Base-by-base conservation (phyloP, 2,797 vertebrate genomes). In the Margarornis squamiger region DNA sequence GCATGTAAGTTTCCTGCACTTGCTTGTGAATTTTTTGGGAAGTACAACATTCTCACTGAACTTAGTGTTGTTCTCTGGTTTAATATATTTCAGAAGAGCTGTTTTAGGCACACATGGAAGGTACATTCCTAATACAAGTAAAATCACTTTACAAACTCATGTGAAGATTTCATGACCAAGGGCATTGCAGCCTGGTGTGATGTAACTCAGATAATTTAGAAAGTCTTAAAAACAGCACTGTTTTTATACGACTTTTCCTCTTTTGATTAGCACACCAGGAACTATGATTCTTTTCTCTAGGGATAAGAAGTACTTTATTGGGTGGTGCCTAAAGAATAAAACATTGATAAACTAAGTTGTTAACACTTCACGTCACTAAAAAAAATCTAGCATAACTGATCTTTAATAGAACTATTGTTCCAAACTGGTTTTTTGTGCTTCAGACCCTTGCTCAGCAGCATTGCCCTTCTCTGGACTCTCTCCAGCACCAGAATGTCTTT, bases 391-490 rank as follows among this genome's bases (percentile, higher is more conserved):
- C 6, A 2, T 59, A 49, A 74, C 24, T 55, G 17, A 34, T 41
- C 32, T 39, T 51, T 45, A 54, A 46, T 66, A 59, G 34, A 57
- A 78, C 74, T 78, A 2, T 52, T 72, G 32, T 67, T 78, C 46
- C 39, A 51, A 74, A 48, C 29, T 71, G 36, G 5, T 24, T 5
- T 36, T 48, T 11, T 30, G 49, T 38, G 55, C 71, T 82, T 23
- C 78, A 62, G 23, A 8, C 23, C 32, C 36, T 82, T 55, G 12
- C 21, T 10, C 55, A 38, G 32, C 32, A 24, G 57, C 5, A 2
- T 3, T 55, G 55, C 41, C 27, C 27, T 62, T 32, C 8, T 6
- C 26, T 48, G 48, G 62, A 29, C 22, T 36, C 0, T 0, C 26
- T 54, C 7, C 55, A 24, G 55, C 22, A 4, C 63, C 48, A 62